Conservation (phyloP, 2,888 invertebrate species). For the Hofmannophila pseudospretella region DNA sequence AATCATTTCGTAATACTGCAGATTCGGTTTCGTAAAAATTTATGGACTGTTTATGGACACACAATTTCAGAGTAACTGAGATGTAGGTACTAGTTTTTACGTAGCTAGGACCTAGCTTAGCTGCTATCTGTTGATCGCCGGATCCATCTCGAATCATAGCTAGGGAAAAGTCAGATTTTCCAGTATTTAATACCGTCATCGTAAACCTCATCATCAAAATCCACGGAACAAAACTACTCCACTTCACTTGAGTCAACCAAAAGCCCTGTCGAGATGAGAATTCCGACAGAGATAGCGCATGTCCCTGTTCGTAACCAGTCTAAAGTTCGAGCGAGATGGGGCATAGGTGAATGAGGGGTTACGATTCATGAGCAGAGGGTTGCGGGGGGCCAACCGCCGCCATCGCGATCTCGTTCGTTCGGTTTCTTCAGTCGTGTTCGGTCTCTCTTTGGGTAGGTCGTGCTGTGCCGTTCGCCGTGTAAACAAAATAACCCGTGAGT, state of each 20-base stretch:
- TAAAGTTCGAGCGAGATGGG: conserved; percentile 43
- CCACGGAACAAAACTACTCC: too few species aligned
- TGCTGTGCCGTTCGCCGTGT: conserved; percentile 29
- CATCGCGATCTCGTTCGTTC: conserved; percentile 49
- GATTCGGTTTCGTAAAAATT: too few species aligned
- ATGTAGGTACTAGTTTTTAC: too few species aligned
- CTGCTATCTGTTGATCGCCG: too few species aligned
- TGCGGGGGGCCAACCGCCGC: conserved; percentile 43
- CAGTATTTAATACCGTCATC: too few species aligned
- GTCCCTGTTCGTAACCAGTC: conserved; percentile 4
- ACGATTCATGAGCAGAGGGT: conserved; percentile 40
- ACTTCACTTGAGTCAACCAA: too few species aligned
- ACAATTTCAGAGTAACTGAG: background rate
- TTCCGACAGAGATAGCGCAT: conserved; percentile 27
- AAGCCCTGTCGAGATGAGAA: conserved; percentile 45
- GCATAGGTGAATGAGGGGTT: conserved; percentile 64
- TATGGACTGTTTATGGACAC: too few species aligned
- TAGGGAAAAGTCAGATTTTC: too few species aligned
- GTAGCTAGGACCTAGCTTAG: too few species aligned
- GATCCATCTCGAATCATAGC: too few species aligned
- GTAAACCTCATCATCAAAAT: conserved; percentile 13
- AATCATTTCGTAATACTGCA: too few species aligned
- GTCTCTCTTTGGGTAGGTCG: conserved; percentile 30
- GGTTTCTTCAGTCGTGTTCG: conserved; percentile 56
- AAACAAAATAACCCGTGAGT: conserved; percentile 53